Conservation (phyloP, 2,113 vertebrate genomes). For the Hydrochoerus hydrochaeris region DNA sequence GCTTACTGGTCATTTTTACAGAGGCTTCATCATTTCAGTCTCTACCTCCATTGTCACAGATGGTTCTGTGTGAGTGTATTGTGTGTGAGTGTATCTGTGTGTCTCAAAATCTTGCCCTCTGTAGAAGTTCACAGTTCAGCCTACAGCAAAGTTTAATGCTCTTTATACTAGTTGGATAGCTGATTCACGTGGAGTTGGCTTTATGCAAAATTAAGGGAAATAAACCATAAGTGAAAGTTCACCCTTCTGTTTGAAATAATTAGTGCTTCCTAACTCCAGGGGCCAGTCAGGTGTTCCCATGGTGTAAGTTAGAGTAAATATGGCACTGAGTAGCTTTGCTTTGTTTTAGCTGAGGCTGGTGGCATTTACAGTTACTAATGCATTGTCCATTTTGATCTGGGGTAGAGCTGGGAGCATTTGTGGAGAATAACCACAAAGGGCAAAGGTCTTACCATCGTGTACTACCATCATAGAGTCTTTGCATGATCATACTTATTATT, state of each 20-base stretch:
- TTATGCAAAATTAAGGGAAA: neutral
- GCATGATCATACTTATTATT: neutral
- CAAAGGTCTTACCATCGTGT: rapidly evolving
- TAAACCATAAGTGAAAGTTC: neutral
- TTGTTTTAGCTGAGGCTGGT: neutral
- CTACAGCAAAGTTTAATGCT: neutral
- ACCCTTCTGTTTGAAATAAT: conserved; percentile 1
- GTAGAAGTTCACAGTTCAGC: conserved; percentile 13
- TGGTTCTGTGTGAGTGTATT: neutral
- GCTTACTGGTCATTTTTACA: neutral
- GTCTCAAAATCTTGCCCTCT: neutral
- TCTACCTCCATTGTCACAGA: neutral
- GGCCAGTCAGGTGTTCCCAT: neutral
- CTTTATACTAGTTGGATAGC: neutral
- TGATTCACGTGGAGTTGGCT: neutral
- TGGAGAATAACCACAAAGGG: neutral
- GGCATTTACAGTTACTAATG: neutral
- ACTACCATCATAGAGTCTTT: neutral
- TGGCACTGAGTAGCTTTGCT: neutral
- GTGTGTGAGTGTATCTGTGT: neutral
- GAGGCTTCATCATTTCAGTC: neutral
- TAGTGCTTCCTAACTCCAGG: neutral
- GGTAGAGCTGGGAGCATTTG: neutral
- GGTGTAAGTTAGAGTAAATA: neutral
- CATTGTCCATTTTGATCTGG: neutral